Evolutionary conservation across 2,888 invertebrate species (phyloP).

Genomic region (Melipona beecheii): DNA sequence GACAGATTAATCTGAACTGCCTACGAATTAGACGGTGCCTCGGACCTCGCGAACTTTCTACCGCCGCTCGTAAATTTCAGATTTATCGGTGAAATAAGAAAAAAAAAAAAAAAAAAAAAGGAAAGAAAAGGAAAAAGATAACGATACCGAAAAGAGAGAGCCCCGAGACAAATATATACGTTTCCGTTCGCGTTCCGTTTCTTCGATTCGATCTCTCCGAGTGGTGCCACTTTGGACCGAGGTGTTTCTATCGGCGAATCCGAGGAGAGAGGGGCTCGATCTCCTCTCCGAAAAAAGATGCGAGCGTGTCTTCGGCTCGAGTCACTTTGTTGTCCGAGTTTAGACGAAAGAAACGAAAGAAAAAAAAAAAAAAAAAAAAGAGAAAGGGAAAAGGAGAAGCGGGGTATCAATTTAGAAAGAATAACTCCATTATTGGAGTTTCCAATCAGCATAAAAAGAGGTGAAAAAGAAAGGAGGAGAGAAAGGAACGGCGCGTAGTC

Average conservation of each 20-base stretch:
- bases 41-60: constrained; percentile 15
- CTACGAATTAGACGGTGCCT: constrained; percentile 39
- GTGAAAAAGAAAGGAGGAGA: background rate
- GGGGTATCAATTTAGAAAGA: constrained; percentile 36
- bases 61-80: background rate
- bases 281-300: background rate
- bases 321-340: background rate
- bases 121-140: too few relatives aligned
- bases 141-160: too few relatives aligned
- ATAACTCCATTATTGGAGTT: constrained; percentile 54
- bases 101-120: too few relatives aligned
- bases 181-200: too few relatives aligned
- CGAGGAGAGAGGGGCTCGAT: background rate
- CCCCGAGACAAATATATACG: too few relatives aligned
- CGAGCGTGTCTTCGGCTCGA: background rate
- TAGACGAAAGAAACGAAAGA: background rate
- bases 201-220: too few relatives aligned
- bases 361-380: background rate
- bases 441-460: constrained; percentile 34
- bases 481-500: background rate
- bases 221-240: background rate
- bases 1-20: constrained; percentile 52
- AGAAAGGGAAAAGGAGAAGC: background rate
- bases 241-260: background rate
- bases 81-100: background rate